phyloP scores from a whole-genome alignment of 92 coral and sea anemone species.

The Phenganax subtilis region DNA sequence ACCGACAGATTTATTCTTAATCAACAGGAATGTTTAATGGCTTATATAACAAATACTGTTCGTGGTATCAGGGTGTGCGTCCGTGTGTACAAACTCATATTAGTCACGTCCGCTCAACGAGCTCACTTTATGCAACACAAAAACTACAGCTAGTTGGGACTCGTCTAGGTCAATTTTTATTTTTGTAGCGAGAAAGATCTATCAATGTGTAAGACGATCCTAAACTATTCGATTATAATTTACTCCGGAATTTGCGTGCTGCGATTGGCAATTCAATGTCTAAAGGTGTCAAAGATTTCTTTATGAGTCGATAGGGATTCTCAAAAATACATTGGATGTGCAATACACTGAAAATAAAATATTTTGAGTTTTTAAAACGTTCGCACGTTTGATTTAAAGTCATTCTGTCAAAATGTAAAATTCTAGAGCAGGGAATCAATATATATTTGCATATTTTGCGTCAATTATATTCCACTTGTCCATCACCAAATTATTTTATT shows the following conservation, averaged over 20 bases:
- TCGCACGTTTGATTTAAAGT: too few species aligned
- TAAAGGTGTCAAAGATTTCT: constrained; percentile 3
- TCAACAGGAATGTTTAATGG: not conserved
- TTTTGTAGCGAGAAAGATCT: not conserved
- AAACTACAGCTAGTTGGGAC: not conserved
- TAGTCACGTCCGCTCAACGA: too few species aligned
- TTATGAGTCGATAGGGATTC: too few species aligned
- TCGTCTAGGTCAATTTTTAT: not conserved
- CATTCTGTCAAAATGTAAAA: too few species aligned
- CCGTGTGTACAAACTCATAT: not conserved
- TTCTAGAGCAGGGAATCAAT: too few species aligned
- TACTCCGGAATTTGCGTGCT: constrained; percentile 8
- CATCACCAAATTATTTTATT: too few species aligned
- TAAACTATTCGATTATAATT: not conserved
- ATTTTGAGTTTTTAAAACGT: not conserved
- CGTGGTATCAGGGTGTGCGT: not conserved
- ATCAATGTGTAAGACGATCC: constrained; percentile 26
- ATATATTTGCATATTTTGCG: too few species aligned
- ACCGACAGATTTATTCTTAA: not conserved
- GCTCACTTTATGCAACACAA: not conserved
- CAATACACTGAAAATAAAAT: not conserved
- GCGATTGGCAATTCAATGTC: constrained; percentile 15
- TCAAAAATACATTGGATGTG: not conserved
- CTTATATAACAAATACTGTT: not conserved
- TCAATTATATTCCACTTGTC: too few species aligned